A percentile compares a stretch with the other conserved stretches of the same genome.
Evolutionary conservation across 2,113 vertebrate species (phyloP).

Genomic region (Malurus cyaneus): DNA sequence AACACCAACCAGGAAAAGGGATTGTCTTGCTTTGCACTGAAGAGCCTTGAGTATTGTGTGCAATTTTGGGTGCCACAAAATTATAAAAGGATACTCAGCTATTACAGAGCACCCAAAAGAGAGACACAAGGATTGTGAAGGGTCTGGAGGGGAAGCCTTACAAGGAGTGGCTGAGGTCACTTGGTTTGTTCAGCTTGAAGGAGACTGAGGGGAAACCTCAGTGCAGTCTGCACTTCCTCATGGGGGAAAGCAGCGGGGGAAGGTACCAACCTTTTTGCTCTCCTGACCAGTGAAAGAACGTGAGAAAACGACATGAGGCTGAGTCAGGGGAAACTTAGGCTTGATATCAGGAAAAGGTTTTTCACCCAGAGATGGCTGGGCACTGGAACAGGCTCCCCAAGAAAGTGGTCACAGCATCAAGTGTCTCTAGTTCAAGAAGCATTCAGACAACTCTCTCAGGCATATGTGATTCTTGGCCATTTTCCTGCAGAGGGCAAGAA

Average conservation of each 20-base stretch:
- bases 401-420: not conserved
- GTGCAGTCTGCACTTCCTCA: no score
- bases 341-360: not conserved
- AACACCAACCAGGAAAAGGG: rapidly evolving
- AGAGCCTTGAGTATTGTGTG: not conserved
- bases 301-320: rapidly evolving
- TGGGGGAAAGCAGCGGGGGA: not conserved
- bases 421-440: not conserved
- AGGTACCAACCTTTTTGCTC: not conserved
- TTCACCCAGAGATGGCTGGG: not conserved
- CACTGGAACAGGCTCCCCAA: not conserved
- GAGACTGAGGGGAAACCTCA: not conserved
- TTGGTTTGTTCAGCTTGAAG: not conserved
- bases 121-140: not conserved
- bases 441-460: not conserved
- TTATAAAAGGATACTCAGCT: not conserved
- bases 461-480: not conserved
- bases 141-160: not conserved
- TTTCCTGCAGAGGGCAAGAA: not conserved
- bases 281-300: not conserved
- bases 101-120: not conserved
- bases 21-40: not conserved
- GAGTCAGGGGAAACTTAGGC: not conserved
- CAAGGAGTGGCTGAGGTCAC: not conserved
- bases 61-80: not conserved